Conservation (phyloP, 2,113 vertebrate genomes). For the Andinoacara biseriatus region DNA sequence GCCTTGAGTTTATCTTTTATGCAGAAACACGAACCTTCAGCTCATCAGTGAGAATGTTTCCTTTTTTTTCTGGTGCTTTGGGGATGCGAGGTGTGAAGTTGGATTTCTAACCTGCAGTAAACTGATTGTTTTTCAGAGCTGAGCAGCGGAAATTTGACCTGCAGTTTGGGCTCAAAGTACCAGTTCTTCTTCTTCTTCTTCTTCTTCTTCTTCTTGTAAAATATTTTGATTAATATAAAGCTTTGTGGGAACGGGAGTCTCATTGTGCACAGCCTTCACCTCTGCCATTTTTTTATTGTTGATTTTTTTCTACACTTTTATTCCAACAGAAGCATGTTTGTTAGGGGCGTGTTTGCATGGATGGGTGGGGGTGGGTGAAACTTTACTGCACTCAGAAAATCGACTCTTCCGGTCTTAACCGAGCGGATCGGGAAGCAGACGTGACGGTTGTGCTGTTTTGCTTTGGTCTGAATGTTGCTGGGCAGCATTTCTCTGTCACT, state of each 20-base stretch:
- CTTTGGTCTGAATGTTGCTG: slow-evolving; percentile 77
- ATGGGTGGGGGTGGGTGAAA: background rate
- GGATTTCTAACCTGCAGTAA: background rate
- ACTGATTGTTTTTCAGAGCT: background rate
- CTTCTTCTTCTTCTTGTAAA: background rate
- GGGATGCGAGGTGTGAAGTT: background rate
- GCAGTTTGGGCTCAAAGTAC: background rate
- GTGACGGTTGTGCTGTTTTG: slow-evolving; percentile 48
- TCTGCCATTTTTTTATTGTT: slow-evolving; percentile 47
- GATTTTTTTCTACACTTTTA: slow-evolving; percentile 61
- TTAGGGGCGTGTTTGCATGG: slow-evolving; percentile 65
- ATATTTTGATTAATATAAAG: background rate
- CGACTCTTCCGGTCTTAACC: background rate
- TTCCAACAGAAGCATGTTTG: slow-evolving; percentile 58
- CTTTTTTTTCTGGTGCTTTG: background rate
- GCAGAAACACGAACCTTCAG: background rate
- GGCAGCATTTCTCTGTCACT: slow-evolving; percentile 73
- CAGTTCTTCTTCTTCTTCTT: background rate
- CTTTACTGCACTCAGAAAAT: background rate
- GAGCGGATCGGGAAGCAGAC: background rate
- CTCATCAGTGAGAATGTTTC: background rate
- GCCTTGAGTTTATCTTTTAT: background rate
- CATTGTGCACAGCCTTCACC: background rate
- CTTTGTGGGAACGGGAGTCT: background rate
- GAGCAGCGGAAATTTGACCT: background rate